Percentiles rank a stretch among this genome's conserved stretches.
phyloP scores from a whole-genome alignment of 2,113 vertebrate genomes.

The Capricornis sumatraensis region DNA sequence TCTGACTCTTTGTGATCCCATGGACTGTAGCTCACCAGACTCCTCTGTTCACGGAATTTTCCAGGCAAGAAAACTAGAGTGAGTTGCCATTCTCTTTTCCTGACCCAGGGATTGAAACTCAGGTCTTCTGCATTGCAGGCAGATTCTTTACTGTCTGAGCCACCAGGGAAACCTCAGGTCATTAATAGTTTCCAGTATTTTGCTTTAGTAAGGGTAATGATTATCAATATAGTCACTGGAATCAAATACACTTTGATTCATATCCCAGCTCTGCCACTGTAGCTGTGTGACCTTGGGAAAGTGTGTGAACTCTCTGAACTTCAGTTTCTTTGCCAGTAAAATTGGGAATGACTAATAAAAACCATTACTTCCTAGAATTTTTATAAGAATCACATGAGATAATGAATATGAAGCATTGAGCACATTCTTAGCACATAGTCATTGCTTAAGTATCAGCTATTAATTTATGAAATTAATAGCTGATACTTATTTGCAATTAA shows the following conservation, averaged over 20 bases:
- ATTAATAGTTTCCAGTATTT: background rate
- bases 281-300: background rate
- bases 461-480: background rate
- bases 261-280: background rate
- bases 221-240: background rate
- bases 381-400: background rate
- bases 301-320: background rate
- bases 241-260: background rate
- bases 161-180: background rate
- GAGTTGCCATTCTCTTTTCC: background rate
- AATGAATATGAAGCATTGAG: background rate
- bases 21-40: background rate
- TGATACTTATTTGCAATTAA: background rate
- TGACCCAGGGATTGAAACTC: background rate
- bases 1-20: background rate
- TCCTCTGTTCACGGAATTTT: background rate
- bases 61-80: background rate
- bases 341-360: background rate
- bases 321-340: slow-evolving; percentile 6
- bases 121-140: background rate
- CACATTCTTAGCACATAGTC: background rate
- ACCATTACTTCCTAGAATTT: background rate
- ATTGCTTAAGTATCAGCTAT: background rate
- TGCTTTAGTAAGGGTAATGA: background rate
- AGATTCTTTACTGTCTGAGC: background rate